Base-by-base conservation (phyloP, 2,888 invertebrate genomes). In the Agelastica alni region DNA sequence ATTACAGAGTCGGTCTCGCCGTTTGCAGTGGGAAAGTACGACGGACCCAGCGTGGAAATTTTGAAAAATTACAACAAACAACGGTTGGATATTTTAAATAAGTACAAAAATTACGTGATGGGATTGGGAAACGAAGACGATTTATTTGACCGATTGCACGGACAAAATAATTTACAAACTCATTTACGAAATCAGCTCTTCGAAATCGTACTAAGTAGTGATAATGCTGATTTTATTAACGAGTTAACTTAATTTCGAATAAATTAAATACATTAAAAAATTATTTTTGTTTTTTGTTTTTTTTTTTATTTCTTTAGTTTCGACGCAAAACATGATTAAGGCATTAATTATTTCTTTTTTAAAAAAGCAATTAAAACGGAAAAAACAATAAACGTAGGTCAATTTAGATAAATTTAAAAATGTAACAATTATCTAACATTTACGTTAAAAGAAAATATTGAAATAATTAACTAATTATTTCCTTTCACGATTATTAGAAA, bases 21-120 rank as follows among this genome's bases (percentile, higher is more conserved):
- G 0, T 86, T 78, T 68, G 85, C 86, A 1, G 71, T 82, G 41
- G 85, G 85, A 1, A 78, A 80, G 60, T 84, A 83, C 72, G 76
- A 61, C 30, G 32, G 45, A 44, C 41, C 53, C 2, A 46, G 18
- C 26, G 46, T 53, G 16, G 53, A 53, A 32, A 55, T 58, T 14
- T 39, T 46, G 6, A 39, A 58, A 28, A 42, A 68, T 28, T 31
- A 47, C 2, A 45, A 60, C 6, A 53, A 56, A 20, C 61, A 62
- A 12, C 62, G 70, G 22, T 44, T 58, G 10, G 58, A 63, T 4
- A 64, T 72, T 45, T 57, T 68, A 20, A 60, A 64, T 10, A 60
- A 66, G 32, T 71, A 67, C 48, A 65, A 60, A 44, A 51, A 63
- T 14, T 55, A 62, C 16, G 53, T 70, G 1, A 53, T 65, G 20